Conservation (phyloP, 2,113 vertebrate species). For the Lagenorhynchus albirostris region DNA sequence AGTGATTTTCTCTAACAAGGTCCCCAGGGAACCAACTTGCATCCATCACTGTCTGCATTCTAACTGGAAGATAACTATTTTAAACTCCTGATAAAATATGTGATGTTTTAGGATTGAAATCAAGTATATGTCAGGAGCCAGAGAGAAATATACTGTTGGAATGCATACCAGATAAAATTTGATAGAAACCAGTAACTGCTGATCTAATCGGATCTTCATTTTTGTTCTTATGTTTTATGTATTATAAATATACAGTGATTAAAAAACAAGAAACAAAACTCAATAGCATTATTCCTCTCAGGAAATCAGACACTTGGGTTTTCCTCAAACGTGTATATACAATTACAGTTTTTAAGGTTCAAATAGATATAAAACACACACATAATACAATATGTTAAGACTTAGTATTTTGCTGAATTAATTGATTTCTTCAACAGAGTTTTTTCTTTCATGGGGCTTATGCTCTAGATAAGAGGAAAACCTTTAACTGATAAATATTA, state of each 20-base stretch:
- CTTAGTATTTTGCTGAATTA: background rate
- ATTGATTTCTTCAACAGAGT: background rate
- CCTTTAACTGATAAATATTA: background rate
- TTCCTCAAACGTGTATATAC: background rate
- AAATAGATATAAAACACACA: background rate
- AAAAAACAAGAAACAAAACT: background rate
- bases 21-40: slow-evolving; percentile 57
- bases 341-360: background rate
- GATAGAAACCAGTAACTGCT: background rate
- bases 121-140: slow-evolving; percentile 14
- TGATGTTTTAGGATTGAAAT: slow-evolving; percentile 40
- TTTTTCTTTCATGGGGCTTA: background rate
- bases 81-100: slow-evolving; percentile 64
- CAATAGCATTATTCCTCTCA: background rate
- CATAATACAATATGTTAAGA: background rate
- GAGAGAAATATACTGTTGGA: background rate
- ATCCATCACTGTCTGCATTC: slow-evolving; percentile 45
- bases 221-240: slow-evolving; percentile 16
- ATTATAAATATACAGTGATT: background rate
- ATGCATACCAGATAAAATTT: background rate
- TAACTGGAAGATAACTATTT: slow-evolving; percentile 65
- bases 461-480: background rate
- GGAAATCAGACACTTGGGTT: background rate
- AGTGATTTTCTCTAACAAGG: slow-evolving; percentile 75
- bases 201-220: background rate